Evolutionary conservation across 1,140 invertebrate genomes (phyloP).

Genomic region (Neodiprion lecontei): DNA sequence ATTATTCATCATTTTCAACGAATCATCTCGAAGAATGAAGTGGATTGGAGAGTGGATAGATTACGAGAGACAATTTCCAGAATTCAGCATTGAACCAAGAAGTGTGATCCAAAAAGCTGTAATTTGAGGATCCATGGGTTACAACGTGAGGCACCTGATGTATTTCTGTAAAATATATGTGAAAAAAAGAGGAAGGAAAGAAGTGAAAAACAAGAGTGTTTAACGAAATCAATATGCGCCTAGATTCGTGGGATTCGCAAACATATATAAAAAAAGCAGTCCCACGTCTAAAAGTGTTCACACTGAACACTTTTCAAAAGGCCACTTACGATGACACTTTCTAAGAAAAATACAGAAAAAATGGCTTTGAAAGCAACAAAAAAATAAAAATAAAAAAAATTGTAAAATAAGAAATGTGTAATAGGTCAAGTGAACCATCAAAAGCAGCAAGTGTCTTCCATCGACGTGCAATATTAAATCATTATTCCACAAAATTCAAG

Average conservation of each 20-base stretch:
- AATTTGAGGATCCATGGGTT: neutral
- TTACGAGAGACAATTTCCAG: neutral
- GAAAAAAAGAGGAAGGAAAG: constrained; percentile 16
- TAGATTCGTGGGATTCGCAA: constrained; percentile 28
- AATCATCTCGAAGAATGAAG: neutral
- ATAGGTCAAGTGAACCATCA: neutral
- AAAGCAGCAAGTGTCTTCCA: constrained; percentile 2
- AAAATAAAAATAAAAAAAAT: constrained; percentile 23
- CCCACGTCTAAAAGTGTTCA: constrained; percentile 10
- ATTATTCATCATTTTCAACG: neutral
- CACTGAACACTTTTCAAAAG: neutral
- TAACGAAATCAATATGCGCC: constrained; percentile 16
- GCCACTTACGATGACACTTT: constrained; percentile 27
- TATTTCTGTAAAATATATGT: neutral
- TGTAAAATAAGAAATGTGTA: neutral
- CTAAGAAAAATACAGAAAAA: constrained; percentile 13
- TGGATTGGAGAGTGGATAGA: neutral
- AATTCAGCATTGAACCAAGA: neutral
- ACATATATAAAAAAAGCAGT: constrained; percentile 36
- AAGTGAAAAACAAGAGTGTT: neutral
- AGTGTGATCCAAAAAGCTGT: neutral
- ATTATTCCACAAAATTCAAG: neutral
- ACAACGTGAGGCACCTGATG: neutral
- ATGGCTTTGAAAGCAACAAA: constrained; percentile 20
- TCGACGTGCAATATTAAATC: constrained; percentile 4